Percentiles rank a stretch among this genome's conserved stretches.
phyloP scores from a whole-genome alignment of 2,888 invertebrate genomes.

The Hartigia nigra region DNA sequence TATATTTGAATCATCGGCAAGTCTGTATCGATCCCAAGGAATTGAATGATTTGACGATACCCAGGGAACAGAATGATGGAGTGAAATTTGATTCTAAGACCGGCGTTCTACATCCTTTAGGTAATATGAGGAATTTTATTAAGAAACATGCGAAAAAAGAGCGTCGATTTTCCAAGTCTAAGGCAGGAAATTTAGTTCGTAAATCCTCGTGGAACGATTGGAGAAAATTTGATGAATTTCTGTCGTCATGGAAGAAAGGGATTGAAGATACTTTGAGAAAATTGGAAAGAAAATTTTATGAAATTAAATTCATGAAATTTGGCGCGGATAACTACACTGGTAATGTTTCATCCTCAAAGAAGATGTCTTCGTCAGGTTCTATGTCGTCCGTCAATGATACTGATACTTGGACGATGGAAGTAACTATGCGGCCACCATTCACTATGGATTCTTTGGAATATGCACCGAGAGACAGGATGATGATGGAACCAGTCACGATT shows the following conservation, averaged over 20 bases:
- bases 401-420: neutral
- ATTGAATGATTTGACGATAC: neutral
- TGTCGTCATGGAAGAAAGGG: neutral
- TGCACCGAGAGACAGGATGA: neutral
- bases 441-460: neutral
- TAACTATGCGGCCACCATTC: neutral
- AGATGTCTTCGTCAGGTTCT: neutral
- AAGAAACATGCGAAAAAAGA: neutral
- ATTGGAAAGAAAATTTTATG: neutral
- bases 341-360: neutral
- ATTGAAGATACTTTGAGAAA: neutral
- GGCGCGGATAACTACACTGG: neutral
- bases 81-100: neutral
- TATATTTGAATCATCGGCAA: constrained; percentile 18
- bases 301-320: neutral
- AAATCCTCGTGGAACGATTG: neutral
- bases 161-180: neutral
- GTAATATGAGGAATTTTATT: neutral
- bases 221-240: neutral
- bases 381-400: neutral
- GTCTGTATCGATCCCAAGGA: constrained; percentile 13
- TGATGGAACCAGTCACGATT: neutral
- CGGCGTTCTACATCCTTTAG: neutral
- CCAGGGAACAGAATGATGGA: neutral
- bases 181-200: neutral